Evolutionary conservation across 1,140 invertebrate genomes (phyloP).

Genomic region (Gryllus bimaculatus): DNA sequence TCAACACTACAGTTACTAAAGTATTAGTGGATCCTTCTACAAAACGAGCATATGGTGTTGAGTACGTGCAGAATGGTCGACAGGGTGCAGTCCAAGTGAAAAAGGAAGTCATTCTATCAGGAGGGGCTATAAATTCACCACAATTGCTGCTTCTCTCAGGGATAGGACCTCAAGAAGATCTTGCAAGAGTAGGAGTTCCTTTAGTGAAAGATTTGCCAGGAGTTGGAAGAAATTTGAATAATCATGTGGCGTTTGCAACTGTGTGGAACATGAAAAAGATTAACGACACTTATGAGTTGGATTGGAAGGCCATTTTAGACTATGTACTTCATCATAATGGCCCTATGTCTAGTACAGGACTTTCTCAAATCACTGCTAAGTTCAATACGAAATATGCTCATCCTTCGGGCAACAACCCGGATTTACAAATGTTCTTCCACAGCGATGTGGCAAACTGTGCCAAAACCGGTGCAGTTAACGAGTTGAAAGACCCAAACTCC

Average conservation of each 20-base stretch:
- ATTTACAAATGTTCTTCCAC: constrained; percentile 30
- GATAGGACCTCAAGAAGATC: constrained; percentile 53
- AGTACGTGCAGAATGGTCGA: constrained; percentile 37
- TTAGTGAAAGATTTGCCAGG: constrained; percentile 53
- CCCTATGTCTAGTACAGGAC: constrained; percentile 48
- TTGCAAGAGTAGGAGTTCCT: constrained; percentile 36
- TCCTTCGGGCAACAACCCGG: constrained; percentile 34
- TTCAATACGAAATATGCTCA: constrained; percentile 39
- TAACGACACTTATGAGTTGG: constrained; percentile 47
- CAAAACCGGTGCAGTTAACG: constrained; percentile 55
- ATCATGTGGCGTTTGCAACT: constrained; percentile 53
- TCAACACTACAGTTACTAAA: constrained; percentile 54
- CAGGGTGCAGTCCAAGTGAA: constrained; percentile 20
- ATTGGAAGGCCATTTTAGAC: constrained; percentile 47
- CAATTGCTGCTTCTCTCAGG: constrained; percentile 60
- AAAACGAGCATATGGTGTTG: constrained; percentile 32
- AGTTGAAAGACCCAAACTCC: constrained; percentile 24
- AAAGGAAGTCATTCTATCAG: constrained; percentile 53
- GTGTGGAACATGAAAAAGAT: constrained; percentile 34
- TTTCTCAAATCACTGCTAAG: constrained; percentile 39
- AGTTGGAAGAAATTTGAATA: constrained; percentile 65
- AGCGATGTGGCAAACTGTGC: constrained; percentile 74
- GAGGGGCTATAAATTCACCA: constrained; percentile 52
- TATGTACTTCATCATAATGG: constrained; percentile 49
- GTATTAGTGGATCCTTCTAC: constrained; percentile 28